A percentile compares a stretch with the other conserved stretches of the same genome.
These are phyloP conservation scores for Archivesica marissinica DNA, from an alignment of 1,140 invertebrate genomes.

Conservation along the genomic window DNA sequence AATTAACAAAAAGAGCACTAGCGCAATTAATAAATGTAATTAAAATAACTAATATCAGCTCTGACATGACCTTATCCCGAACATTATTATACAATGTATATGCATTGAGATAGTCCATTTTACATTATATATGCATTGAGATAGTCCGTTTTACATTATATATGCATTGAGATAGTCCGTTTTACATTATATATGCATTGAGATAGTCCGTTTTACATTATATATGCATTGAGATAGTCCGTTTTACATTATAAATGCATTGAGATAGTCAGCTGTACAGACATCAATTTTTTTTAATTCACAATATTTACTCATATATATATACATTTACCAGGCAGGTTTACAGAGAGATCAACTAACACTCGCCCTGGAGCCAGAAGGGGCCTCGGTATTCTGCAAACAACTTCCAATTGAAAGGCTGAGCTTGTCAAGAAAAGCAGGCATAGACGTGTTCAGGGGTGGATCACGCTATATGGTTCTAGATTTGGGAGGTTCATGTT, in stretches of 20 bases:
- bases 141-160: too few relatives aligned
- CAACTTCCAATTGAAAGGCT: neutral
- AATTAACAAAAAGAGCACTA: too few relatives aligned
- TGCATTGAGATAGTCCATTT: too few relatives aligned
- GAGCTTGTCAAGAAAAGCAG: too few relatives aligned
- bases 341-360: neutral
- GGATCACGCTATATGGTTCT: slow-evolving; percentile 26
- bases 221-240: too few relatives aligned
- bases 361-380: slow-evolving; percentile 39
- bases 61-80: neutral
- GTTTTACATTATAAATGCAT: too few relatives aligned
- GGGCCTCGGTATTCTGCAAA: slow-evolving; percentile 23
- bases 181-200: too few relatives aligned
- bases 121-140: too few relatives aligned
- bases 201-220: too few relatives aligned
- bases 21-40: too few relatives aligned
- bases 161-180: too few relatives aligned
- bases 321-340: slow-evolving; percentile 38
- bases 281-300: neutral
- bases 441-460: neutral
- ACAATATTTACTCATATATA: too few relatives aligned
- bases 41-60: neutral
- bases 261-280: neutral
- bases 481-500: slow-evolving; percentile 17
- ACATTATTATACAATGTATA: neutral